Base-by-base conservation (phyloP, 2,113 vertebrate genomes). In the Riparia riparia region DNA sequence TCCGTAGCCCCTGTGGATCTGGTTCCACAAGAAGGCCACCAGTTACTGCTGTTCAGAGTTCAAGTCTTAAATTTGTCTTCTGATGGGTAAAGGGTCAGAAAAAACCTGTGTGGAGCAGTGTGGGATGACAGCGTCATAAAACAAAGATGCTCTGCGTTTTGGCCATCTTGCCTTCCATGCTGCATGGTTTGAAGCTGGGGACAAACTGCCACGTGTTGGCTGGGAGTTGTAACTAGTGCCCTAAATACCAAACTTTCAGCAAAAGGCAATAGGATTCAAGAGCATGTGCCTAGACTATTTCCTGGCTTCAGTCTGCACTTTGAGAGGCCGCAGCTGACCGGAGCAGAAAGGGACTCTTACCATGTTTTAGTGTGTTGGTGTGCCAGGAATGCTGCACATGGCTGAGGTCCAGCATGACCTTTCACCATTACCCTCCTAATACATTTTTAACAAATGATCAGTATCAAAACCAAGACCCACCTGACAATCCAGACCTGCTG, bases 321-420 rank as follows among this genome's bases (percentile, higher is more conserved):
- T 28, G 4, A 25, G 58, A 63, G 32, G 24, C 45, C 5, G 1
- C 49, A 78, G 42, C 65, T 61, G 54, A 29, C 14, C 0, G 0
- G 61, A 80, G 56, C 1, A 3, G 54, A 91, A 76, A 58, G 31
- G 50, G 66, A 13, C 7, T 1, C 45, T 54, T 18, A n/a, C 17
- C 6, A 2, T 17, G 19, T 6, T 11, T 45, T 7, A 25, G 25
- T 3, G 6, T 2, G 28, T 5, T 2, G 2, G 7, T n/a, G 49
- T 77, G 50, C 71, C 53, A 64, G 57, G 20, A 68, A 29, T 2
- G 32, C 60, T 58, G 71, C 39, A 32, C 7, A 0, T 9, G 70
- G 37, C 63, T 22, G 20, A 16, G 2, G 37, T 13, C n/a, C 47
- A 41, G 39, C 10, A 19, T 12, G 57, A 65, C 13, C 24, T 31